Conservation (phyloP, 2,113 vertebrate species). For the Vulpes lagopus region DNA sequence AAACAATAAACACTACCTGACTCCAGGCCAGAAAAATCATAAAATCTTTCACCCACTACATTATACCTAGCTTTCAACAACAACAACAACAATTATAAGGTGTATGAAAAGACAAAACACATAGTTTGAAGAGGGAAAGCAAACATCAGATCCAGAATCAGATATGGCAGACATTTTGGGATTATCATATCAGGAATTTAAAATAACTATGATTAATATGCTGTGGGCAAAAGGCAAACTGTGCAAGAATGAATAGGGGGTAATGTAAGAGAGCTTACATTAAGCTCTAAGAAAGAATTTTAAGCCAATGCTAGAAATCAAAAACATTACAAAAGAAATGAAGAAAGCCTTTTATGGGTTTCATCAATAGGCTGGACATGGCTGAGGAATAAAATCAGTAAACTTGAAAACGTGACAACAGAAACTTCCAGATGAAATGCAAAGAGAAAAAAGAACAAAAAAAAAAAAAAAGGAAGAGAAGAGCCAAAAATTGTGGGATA, state of each 20-base stretch:
- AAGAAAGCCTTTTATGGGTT: background rate
- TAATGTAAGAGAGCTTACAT: background rate
- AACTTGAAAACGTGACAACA: background rate
- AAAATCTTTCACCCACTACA: background rate
- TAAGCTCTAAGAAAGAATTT: background rate
- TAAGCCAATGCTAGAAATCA: background rate
- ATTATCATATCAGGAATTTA: background rate
- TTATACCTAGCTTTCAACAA: background rate
- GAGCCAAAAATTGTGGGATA: background rate
- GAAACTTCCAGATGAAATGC: background rate
- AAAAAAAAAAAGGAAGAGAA: background rate
- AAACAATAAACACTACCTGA: background rate
- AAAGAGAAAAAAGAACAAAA: background rate
- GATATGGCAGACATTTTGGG: background rate
- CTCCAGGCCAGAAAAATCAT: background rate
- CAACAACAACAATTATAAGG: background rate
- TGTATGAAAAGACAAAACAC: background rate
- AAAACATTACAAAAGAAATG: background rate
- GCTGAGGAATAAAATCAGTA: background rate
- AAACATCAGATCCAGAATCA: background rate
- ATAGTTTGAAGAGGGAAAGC: background rate
- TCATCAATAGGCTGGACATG: background rate
- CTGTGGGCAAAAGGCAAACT: background rate
- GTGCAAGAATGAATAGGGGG: background rate
- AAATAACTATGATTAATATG: background rate